phyloP scores from a whole-genome alignment of 2,797 vertebrate species.

The Acestrorhynchus altus region DNA sequence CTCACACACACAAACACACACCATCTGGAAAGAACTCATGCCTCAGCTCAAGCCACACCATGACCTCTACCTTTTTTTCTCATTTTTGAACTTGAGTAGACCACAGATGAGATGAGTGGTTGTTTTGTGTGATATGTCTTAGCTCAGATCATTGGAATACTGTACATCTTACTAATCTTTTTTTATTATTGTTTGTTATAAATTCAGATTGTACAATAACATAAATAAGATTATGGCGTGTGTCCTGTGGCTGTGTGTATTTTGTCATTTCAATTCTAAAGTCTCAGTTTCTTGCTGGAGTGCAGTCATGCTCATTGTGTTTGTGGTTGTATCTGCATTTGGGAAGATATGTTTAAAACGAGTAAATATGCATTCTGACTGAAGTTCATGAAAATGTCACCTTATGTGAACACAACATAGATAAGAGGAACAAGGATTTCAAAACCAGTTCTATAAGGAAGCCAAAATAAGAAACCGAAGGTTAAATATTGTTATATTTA shows the following conservation, averaged over 20 bases:
- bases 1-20: conserved; percentile 43
- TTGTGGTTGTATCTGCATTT: conserved; percentile 1
- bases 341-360: too few species aligned
- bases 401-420: background rate
- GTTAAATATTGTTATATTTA: too few species aligned
- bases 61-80: conserved; percentile 47
- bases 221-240: conserved; percentile 83
- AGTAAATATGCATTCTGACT: too few species aligned
- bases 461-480: too few species aligned
- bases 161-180: conserved; percentile 81
- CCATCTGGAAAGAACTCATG: conserved; percentile 26
- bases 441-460: too few species aligned
- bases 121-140: conserved; percentile 65
- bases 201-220: conserved; percentile 84
- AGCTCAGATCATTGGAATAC: conserved; percentile 75
- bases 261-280: conserved; percentile 56
- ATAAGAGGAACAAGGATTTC: too few species aligned
- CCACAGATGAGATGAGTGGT: conserved; percentile 56
- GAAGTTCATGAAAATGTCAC: too few species aligned
- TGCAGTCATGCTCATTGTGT: conserved; percentile 35
- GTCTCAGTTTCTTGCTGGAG: background rate
- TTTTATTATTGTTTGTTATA: conserved; percentile 80
- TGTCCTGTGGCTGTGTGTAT: conserved; percentile 71
- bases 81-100: conserved; percentile 70
- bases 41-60: conserved; percentile 52